Percentiles rank a stretch among this genome's conserved stretches.
Conservation (phyloP, 2,797 vertebrate species). For the Pygocentrus nattereri region DNA sequence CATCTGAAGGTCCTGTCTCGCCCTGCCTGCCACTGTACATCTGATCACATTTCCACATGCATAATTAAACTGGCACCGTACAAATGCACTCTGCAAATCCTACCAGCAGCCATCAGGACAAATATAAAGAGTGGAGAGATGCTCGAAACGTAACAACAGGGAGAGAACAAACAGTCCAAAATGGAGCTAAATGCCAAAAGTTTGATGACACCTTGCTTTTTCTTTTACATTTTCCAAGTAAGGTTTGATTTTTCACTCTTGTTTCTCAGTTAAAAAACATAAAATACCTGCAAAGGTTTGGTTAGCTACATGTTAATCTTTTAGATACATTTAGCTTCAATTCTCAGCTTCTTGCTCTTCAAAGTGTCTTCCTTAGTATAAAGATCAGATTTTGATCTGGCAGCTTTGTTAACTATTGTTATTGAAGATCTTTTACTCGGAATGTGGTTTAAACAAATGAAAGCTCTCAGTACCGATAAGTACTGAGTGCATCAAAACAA, state of each 20-base stretch:
- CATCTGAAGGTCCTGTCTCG: constrained; percentile 59
- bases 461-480: neutral
- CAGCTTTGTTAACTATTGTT: neutral
- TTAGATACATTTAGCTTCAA: too few species aligned
- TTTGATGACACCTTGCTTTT: neutral
- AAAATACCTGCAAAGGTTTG: neutral
- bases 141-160: neutral
- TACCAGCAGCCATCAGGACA: constrained; percentile 17
- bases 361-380: neutral
- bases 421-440: neutral
- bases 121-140: constrained; percentile 5
- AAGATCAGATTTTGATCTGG: neutral
- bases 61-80: constrained; percentile 50
- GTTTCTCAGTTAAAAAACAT: neutral
- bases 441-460: neutral
- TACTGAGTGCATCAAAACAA: too few species aligned
- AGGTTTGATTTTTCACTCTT: neutral
- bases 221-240: neutral
- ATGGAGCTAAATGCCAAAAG: neutral
- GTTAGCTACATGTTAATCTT: neutral
- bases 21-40: constrained; percentile 48
- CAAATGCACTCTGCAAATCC: constrained; percentile 24
- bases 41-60: constrained; percentile 64
- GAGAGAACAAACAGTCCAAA: neutral
- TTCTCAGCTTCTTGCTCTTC: neutral